Percentiles rank a stretch among this genome's conserved stretches.
Conservation (phyloP, 2,113 vertebrate species). For the Percina caprodes region DNA sequence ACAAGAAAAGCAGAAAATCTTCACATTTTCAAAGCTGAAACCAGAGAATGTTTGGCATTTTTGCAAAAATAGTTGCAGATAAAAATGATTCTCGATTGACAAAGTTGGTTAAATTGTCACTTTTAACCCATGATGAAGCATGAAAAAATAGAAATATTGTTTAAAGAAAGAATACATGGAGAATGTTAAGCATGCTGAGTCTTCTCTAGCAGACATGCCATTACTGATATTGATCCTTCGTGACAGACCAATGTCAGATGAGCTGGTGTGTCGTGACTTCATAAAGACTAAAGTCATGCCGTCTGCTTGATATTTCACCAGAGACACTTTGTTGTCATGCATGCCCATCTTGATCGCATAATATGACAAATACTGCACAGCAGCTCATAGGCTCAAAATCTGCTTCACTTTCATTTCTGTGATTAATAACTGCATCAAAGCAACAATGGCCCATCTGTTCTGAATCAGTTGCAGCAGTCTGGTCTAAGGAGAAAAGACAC, state of each 20-base stretch:
- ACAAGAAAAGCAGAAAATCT: neutral
- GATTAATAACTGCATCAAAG: conserved; percentile 58
- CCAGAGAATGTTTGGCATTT: neutral
- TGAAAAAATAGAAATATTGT: neutral
- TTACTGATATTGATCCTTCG: neutral
- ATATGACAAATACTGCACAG: conserved; percentile 48
- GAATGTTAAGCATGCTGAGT: neutral
- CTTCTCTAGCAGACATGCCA: no score
- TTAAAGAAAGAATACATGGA: neutral
- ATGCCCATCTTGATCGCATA: conserved; percentile 47
- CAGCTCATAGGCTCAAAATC: conserved; percentile 58
- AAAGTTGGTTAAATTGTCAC: neutral
- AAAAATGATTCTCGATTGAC: neutral
- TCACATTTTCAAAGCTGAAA: neutral
- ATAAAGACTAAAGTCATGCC: conserved; percentile 6
- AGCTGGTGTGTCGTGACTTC: conserved; percentile 48
- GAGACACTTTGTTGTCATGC: conserved; percentile 29
- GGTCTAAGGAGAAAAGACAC: conserved; percentile 29
- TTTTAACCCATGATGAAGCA: neutral
- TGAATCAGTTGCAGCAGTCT: conserved; percentile 51
- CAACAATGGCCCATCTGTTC: conserved; percentile 60
- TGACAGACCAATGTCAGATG: conserved; percentile 19
- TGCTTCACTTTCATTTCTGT: conserved; percentile 41
- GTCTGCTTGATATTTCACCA: conserved; percentile 37
- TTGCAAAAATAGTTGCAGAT: neutral